phyloP scores from a whole-genome alignment of 37 sponge, comb jelly and placozoan genomes.

The Lycopodina hypogea region DNA sequence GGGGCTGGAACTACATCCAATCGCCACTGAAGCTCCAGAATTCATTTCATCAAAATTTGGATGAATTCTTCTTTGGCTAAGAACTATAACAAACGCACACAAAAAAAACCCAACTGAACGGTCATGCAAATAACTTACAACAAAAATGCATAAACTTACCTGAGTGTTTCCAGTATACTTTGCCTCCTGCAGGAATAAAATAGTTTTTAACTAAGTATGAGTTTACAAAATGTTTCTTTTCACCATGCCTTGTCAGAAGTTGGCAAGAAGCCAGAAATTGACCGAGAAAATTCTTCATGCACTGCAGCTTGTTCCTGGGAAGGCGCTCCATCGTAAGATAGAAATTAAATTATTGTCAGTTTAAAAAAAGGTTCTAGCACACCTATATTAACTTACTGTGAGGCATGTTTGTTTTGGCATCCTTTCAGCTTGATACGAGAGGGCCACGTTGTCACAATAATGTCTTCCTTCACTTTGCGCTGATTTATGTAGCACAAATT shows the following conservation, averaged over 20 bases:
- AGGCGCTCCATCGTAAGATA: slow-evolving; percentile 82
- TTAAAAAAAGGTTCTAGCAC: no score
- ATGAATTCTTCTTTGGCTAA: slow-evolving; percentile 75
- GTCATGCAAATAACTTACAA: not conserved
- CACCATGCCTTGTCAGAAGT: slow-evolving; percentile 28
- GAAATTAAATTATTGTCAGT: no score
- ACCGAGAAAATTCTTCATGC: slow-evolving; percentile 86
- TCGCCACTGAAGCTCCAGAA: slow-evolving; percentile 70
- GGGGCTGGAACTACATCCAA: slow-evolving; percentile 53
- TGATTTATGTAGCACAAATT: slow-evolving; percentile 75
- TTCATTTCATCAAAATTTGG: slow-evolving; percentile 73
- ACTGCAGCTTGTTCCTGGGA: slow-evolving; percentile 57
- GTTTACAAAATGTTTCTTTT: not conserved
- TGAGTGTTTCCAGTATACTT: slow-evolving; percentile 2
- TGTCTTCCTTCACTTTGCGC: slow-evolving; percentile 74
- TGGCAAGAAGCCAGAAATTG: slow-evolving; percentile 91
- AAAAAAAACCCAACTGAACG: not conserved
- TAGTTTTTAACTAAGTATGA: not conserved
- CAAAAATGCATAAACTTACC: not conserved
- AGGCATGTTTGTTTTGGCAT: slow-evolving; percentile 85
- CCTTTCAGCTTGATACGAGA: slow-evolving; percentile 87
- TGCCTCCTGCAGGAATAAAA: not conserved
- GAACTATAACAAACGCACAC: no score
- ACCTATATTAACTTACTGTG: slow-evolving; percentile 15
- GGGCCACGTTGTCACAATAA: slow-evolving; percentile 76